Conservation (phyloP, 2,888 invertebrate genomes). For the Patella caerulea region DNA sequence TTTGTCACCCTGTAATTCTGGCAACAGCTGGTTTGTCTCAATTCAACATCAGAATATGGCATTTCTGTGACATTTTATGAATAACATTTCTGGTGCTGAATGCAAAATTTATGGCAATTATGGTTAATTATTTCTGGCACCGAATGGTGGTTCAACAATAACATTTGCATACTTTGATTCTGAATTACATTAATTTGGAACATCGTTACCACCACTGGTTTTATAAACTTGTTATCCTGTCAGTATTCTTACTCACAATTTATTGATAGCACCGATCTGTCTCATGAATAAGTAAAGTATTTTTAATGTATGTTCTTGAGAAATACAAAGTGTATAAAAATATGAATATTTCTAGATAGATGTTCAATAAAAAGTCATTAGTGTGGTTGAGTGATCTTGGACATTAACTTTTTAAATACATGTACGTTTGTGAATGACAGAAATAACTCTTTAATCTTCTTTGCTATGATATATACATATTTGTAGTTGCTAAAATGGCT, state of each 20-base stretch:
- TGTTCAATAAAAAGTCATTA: too few relatives aligned
- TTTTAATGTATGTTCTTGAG: too few relatives aligned
- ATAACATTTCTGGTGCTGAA: background rate
- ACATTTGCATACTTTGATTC: too few relatives aligned
- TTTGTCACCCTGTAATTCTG: conserved; percentile 1
- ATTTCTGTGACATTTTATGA: conserved; percentile 10
- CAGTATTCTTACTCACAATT: too few relatives aligned
- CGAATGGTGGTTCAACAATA: background rate
- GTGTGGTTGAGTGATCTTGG: too few relatives aligned
- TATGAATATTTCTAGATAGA: too few relatives aligned
- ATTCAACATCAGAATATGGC: background rate
- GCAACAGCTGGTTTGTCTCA: background rate
- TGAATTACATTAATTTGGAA: too few relatives aligned
- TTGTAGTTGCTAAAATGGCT: conserved; percentile 9
- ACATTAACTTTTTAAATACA: background rate
- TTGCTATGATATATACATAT: background rate
- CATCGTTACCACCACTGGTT: too few relatives aligned
- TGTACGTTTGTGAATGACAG: background rate
- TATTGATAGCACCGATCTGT: too few relatives aligned
- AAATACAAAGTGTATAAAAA: too few relatives aligned
- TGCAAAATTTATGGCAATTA: background rate
- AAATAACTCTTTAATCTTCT: conserved; percentile 8
- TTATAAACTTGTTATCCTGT: too few relatives aligned
- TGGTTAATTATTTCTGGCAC: conserved; percentile 2
- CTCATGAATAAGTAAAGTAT: too few relatives aligned